Base-by-base conservation (phyloP, 1,140 invertebrate genomes). In the Tetraneura akinire region DNA sequence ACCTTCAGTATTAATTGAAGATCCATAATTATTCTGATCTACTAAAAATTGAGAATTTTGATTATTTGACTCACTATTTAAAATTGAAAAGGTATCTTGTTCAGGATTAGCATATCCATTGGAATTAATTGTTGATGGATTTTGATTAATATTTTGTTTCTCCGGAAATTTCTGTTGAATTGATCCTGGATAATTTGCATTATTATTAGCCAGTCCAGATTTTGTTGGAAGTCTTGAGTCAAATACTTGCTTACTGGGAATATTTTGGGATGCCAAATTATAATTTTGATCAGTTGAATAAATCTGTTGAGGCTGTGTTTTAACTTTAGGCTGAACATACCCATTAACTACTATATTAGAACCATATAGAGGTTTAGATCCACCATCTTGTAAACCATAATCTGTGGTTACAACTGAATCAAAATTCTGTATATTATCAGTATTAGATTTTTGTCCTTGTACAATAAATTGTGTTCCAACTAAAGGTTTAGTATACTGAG, bases 71-170 rank as follows among this genome's bases (percentile, higher is more conserved):
- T 76, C 51, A 13, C 51, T 21, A 1, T 76, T 76, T 37, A 16
- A 76, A 42, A 42, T 8, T 42, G 32, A 32, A 57, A 16, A n/a
- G 42, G 18, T 55, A 57, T 21, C 29, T 76, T 76, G 71, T 45
- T 2, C n/a, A 37, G 11, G 18, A 18, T 16, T 57, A 1, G 10
- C n/a, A 57, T 21, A 42, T 57, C 9, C 29, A 21, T 76, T 37
- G 4, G 6, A 1, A 42, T 57, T 57, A 14, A 37, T 37, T 6
- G n/a, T 57, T 21, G 49, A 6, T 55, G 51, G 32, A 37, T 42
- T 57, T 76, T 42, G 47, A 29, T 71, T 71, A 32, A 32, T 29
- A 71, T 71, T 51, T 71, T 71, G 45, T 29, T 21, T n/a, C 10
- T 26, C 14, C 4, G 64, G 64, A 16, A 14, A 68, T 42, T 68